A percentile compares a stretch with the other conserved stretches of the same genome.
Evolutionary conservation across 2,113 vertebrate species (phyloP).

Genomic region (Tupaia chinensis): DNA sequence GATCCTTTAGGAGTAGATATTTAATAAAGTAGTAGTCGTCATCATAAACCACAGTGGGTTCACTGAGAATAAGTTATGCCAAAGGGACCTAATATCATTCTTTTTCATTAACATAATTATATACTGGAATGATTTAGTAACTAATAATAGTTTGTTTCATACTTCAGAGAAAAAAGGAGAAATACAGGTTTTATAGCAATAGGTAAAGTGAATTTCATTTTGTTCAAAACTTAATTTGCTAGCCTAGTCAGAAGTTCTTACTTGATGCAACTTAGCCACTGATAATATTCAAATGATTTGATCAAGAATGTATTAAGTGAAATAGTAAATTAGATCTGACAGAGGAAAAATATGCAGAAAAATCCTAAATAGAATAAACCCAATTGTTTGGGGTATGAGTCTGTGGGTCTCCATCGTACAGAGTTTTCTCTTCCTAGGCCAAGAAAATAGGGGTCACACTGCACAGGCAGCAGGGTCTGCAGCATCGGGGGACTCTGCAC

Average conservation of each 20-base stretch:
- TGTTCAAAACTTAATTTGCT: neutral
- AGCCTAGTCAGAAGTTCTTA: neutral
- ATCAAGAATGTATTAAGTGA: neutral
- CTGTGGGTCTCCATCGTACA: neutral
- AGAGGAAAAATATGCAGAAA: neutral
- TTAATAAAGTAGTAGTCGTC: neutral
- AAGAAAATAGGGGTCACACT: accelerated
- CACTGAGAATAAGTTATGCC: neutral
- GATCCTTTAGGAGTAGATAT: neutral
- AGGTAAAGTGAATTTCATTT: neutral
- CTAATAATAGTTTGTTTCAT: neutral
- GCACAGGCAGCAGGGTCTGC: accelerated
- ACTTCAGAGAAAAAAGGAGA: neutral
- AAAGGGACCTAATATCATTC: neutral
- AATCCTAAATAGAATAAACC: neutral
- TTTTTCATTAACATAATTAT: conserved; percentile 8
- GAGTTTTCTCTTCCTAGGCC: accelerated
- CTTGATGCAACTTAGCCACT: neutral
- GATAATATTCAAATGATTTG: neutral
- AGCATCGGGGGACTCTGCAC: accelerated
- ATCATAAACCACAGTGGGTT: neutral
- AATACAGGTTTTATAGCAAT: neutral
- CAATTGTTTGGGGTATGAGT: accelerated
- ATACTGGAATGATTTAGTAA: neutral
- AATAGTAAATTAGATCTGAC: neutral